Percentiles rank a stretch among this genome's conserved stretches.
Evolutionary conservation across 1,140 invertebrate species (phyloP).

Genomic region (Melipona quadrifasciata): DNA sequence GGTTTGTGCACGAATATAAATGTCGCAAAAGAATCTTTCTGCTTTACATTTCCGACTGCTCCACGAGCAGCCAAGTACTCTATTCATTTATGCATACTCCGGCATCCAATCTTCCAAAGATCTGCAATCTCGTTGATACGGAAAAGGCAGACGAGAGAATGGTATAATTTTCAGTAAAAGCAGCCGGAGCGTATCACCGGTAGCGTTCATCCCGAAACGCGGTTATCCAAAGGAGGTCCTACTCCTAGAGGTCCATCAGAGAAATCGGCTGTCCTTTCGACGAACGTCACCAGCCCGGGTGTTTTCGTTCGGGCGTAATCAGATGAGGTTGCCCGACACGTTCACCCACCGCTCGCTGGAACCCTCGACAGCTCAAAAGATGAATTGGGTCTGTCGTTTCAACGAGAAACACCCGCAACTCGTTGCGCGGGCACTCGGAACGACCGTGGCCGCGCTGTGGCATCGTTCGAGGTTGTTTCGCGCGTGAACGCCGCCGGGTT

Average conservation of each 20-base stretch:
- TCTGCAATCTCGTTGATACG: background rate
- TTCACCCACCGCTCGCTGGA: background rate
- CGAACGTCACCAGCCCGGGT: background rate
- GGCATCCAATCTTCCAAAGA: background rate
- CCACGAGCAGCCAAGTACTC: too few relatives aligned
- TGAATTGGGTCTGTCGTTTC: background rate
- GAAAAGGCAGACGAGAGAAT: background rate
- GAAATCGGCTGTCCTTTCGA: background rate
- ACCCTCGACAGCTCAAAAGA: conserved; percentile 16
- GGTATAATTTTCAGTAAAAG: background rate
- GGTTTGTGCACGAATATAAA: too few relatives aligned
- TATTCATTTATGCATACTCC: background rate
- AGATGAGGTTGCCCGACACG: background rate
- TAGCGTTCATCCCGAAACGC: background rate
- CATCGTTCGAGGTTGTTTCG: background rate
- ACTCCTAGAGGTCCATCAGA: too few relatives aligned
- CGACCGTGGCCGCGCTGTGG: background rate
- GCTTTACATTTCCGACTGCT: too few relatives aligned
- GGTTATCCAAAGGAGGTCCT: background rate
- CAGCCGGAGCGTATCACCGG: background rate
- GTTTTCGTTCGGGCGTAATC: background rate
- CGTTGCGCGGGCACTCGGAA: background rate
- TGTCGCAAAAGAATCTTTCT: too few relatives aligned
- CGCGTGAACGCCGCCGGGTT: background rate
- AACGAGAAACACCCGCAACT: background rate